Base-by-base conservation (phyloP, 2,113 vertebrate species). In the Alces alces region DNA sequence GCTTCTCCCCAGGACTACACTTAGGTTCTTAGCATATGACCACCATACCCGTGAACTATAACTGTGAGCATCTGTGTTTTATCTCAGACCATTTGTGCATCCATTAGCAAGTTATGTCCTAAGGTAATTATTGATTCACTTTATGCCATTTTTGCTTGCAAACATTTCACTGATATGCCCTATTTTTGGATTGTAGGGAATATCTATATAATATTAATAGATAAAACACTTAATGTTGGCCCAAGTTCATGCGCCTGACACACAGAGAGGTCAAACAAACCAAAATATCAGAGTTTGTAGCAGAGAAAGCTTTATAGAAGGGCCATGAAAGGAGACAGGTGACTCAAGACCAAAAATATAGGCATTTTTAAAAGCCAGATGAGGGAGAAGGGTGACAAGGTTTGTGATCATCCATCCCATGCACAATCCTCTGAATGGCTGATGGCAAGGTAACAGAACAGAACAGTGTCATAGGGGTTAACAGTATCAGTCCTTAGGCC, bases 271-370 rank as follows among this genome's bases (percentile, higher is more conserved):
- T n/a, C n/a, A 19, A 66, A 36, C 64, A 70, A 70, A 70, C 33
- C n/a, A 21, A 70, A 70, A 36, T 70, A 21, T 70, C n/a, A 36
- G 64, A 66, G 64, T 36, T 36, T 5, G 33, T n/a, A 66, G 64
- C 64, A 66, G 64, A 36, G 4, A 66, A 66, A 36, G 64, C 2
- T 66, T 66, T 66, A 66, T 19, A n/a, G 33, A 19, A 36, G 33
- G 64, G 8, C n/a, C 33, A 11, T 5, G 33, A 19, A 21, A 36
- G 8, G 33, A 66, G 8, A 21, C 3, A 0, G 8, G n/a, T 2
- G 64, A 36, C 64, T 66, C 64, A 66, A 19, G n/a, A 19, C 19
- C 66, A 2, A 39, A 70, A 70, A 12, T 36, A 36, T 21, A 39
- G 2, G 2, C 66, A 70, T 39, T 70, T 70, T 70, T 39, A 21